Evolutionary conservation across 2,797 vertebrate genomes (phyloP).

Genomic region (Orestias chungarensis): DNA sequence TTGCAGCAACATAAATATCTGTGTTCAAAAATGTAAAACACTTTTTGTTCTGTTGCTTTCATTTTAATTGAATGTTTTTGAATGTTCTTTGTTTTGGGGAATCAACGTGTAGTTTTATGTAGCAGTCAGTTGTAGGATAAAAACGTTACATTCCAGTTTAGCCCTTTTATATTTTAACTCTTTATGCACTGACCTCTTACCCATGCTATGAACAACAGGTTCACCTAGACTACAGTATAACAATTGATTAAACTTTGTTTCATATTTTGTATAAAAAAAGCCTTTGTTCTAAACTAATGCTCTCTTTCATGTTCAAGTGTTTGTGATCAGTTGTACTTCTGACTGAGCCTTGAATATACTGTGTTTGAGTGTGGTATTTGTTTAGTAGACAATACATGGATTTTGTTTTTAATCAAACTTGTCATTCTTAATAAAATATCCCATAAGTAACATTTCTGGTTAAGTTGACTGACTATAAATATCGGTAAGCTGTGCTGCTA

Average conservation of each 20-base stretch:
- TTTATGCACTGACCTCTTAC: conserved; percentile 61
- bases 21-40: conserved; percentile 24
- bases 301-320: conserved; percentile 1
- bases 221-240: conserved; percentile 11
- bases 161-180: conserved; percentile 52
- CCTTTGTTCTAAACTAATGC: not conserved
- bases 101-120: conserved; percentile 30
- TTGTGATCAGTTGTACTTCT: conserved; percentile 1
- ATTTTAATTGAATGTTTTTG: conserved; percentile 19
- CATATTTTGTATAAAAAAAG: conserved; percentile 3
- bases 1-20: conserved; percentile 30
- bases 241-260: not conserved
- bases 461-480: conserved; percentile 51
- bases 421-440: conserved; percentile 5
- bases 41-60: not conserved
- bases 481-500: conserved; percentile 20
- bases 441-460: not conserved
- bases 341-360: not conserved
- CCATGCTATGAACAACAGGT: conserved; percentile 58
- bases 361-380: conserved; percentile 2
- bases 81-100: conserved; percentile 22
- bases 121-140: conserved; percentile 42
- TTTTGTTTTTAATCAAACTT: conserved; percentile 5
- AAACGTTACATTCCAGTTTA: conserved; percentile 58
- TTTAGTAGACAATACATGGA: not conserved